Evolutionary conservation across 1,140 invertebrate genomes (phyloP).

Genomic region (Wiebesia pumilae): DNA sequence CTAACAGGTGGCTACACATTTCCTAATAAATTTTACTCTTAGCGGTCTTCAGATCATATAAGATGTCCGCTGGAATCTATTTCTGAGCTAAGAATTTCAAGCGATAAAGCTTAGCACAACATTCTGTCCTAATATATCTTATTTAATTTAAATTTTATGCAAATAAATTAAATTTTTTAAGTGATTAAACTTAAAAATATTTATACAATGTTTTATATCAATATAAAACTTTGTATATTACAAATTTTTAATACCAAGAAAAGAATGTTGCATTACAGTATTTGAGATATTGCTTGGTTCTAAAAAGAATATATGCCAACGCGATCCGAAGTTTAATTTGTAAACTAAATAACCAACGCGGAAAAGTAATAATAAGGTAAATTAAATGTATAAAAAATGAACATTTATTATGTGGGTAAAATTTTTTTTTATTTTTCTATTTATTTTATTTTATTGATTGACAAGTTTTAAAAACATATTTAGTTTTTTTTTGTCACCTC

Average conservation of each 20-base stretch:
- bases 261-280: slow-evolving; percentile 57
- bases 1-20: slow-evolving; percentile 85
- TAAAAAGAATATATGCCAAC: slow-evolving; percentile 58
- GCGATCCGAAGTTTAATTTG: slow-evolving; percentile 59
- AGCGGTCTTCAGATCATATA: slow-evolving; percentile 60
- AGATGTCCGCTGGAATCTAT: slow-evolving; percentile 54
- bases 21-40: slow-evolving; percentile 58
- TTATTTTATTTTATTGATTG: slow-evolving; percentile 16
- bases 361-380: slow-evolving; percentile 59
- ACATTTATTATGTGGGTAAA: slow-evolving; percentile 39
- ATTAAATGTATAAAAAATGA: slow-evolving; percentile 50
- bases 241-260: slow-evolving; percentile 79
- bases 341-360: slow-evolving; percentile 58
- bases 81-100: slow-evolving; percentile 53
- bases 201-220: slow-evolving; percentile 8
- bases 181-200: neutral
- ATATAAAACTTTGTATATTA: slow-evolving; percentile 7
- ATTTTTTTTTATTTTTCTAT: slow-evolving; percentile 11
- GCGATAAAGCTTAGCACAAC: slow-evolving; percentile 31
- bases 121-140: neutral
- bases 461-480: slow-evolving; percentile 8
- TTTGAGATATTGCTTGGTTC: slow-evolving; percentile 57
- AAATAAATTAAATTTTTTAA: neutral
- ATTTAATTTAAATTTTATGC: slow-evolving; percentile 12
- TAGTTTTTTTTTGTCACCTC: neutral